Evolutionary conservation across 2,888 invertebrate genomes (phyloP), one percentile per base, ranked within the genome.

Genomic region (Portevinia maculata): DNA sequence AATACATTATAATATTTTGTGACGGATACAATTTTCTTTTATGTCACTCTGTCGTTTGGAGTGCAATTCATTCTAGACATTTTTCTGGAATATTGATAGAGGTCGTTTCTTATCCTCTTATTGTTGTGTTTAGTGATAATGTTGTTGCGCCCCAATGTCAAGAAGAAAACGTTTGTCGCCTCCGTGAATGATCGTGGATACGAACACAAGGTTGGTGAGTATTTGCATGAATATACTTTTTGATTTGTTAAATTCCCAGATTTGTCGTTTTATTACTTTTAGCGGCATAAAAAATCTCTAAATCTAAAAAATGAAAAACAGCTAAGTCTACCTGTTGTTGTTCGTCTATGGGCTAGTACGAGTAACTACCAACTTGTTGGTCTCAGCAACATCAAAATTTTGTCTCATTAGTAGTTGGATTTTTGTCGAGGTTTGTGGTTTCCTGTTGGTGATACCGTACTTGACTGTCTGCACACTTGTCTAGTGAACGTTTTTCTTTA

Each of bases 141-240:
- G 1, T 17, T 28, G 28, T 30, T 41, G n/a, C n/a, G n/a, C n/a
- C n/a, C 8, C 8, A 39, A 8, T 7, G 7, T 8, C 13, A 15
- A 15, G 1, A 6, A 6, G 7, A 39, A 15, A 7, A 6, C 7
- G 39, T 13, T 1, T 7, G 1, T 13, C 6, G 7, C 13, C n/a
- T n/a, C 2, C 13, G 24, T 24, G 24, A 44, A 30, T 17, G 41
- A 44, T 37, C 39, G 50, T 50, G 64, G 64, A 64, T 64, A 64
- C 39, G 50, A 64, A 50, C 37, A 21, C 32, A 28, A 64, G 50
- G 7, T 17, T n/a, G 64, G 64, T 64, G 8, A 50, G 64, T 64
- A 37, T 34, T 37, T 37, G 48, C 15, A 34, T 50, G 11, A 41
- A 32, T 24, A 17, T 32, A 53, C 7, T 39, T 24, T 39, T 39